A percentile compares a stretch with the other conserved stretches of the same genome.
Evolutionary conservation across 1,140 invertebrate genomes (phyloP).

Genomic region (Protaetia brevitarsis): DNA sequence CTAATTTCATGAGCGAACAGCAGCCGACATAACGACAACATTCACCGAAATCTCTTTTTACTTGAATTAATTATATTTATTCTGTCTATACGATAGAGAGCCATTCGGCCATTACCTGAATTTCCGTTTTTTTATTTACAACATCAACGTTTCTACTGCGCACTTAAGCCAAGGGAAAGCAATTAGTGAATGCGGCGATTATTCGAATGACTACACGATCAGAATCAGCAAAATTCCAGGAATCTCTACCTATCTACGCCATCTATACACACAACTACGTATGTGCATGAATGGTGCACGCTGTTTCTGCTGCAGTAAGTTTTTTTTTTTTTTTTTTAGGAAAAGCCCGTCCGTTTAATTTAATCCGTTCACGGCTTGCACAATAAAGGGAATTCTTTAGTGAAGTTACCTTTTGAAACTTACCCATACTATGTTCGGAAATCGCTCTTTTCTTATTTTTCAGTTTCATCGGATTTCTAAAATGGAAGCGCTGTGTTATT

Average conservation of each 20-base stretch:
- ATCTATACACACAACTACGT: too few relatives aligned
- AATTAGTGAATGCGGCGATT: not conserved
- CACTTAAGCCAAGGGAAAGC: not conserved
- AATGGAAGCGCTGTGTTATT: too few relatives aligned
- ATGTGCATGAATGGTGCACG: not conserved
- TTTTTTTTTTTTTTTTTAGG: too few relatives aligned
- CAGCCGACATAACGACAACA: too few relatives aligned
- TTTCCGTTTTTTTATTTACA: too few relatives aligned
- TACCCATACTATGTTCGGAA: not conserved
- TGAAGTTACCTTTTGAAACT: conserved; percentile 7
- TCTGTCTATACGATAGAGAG: too few relatives aligned
- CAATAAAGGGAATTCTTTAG: conserved; percentile 17
- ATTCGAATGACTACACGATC: not conserved
- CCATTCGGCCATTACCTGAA: too few relatives aligned
- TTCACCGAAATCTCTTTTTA: too few relatives aligned
- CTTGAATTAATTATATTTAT: too few relatives aligned
- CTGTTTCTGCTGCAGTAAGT: not conserved
- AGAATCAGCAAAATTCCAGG: not conserved
- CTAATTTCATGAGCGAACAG: too few relatives aligned
- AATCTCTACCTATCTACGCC: not conserved
- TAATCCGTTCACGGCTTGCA: not conserved
- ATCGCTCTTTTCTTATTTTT: not conserved
- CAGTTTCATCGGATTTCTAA: conserved; percentile 2
- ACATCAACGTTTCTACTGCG: not conserved
- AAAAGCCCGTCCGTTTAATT: conserved; percentile 16